Conservation (phyloP, 2,888 invertebrate genomes). For the Aelia acuminata region DNA sequence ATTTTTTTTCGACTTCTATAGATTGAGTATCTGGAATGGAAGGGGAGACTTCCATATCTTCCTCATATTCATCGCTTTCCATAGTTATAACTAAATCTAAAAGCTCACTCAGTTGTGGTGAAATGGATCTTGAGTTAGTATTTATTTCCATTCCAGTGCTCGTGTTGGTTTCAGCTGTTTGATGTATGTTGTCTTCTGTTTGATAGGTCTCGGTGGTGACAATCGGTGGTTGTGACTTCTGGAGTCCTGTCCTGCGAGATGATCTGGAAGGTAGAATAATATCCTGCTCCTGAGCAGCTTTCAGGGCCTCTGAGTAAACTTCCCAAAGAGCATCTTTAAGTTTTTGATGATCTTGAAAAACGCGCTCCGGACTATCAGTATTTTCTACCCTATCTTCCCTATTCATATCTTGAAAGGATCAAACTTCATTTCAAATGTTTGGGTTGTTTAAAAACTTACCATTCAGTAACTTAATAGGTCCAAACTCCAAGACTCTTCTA, state of each 20-base stretch:
- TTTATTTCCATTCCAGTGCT: not conserved
- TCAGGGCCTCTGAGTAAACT: not conserved
- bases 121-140: not conserved
- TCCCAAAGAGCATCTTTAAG: not conserved
- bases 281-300: not conserved
- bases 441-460: not conserved
- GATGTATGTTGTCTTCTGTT: not conserved
- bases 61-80: not conserved
- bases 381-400: not conserved
- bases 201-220: not conserved
- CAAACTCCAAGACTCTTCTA: not conserved
- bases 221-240: not conserved
- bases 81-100: not conserved
- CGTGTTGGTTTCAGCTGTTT: not conserved
- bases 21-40: not conserved
- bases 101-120: not conserved
- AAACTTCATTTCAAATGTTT: not conserved
- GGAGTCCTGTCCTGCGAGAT: no score
- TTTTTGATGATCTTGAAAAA: not conserved
- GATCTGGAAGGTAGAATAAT: not conserved
- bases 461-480: not conserved
- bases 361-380: not conserved
- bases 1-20: no score
- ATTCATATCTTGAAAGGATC: slow-evolving; percentile 3
- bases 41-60: not conserved